These are phyloP conservation scores for Lymantria monacha DNA, from an alignment of 2,888 invertebrate species.

Conservation along the genomic window DNA sequence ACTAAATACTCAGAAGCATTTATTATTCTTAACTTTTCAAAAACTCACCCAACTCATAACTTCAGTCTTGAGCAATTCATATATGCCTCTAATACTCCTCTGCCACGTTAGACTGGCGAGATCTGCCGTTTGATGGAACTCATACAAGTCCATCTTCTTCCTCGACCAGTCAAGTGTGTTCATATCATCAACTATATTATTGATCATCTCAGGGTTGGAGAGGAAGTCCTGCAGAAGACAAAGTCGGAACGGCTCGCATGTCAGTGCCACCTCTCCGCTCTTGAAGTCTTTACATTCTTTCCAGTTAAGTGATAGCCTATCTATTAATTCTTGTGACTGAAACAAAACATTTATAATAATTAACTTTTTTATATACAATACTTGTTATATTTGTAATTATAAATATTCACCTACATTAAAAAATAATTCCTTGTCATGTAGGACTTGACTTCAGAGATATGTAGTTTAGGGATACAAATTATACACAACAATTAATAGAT, in stretches of 20 bases:
- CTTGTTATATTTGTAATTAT: not conserved
- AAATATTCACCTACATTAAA: no score
- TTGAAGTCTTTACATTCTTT: slow-evolving; percentile 58
- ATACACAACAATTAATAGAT: no score
- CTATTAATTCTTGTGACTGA: slow-evolving; percentile 65
- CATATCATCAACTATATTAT: slow-evolving; percentile 85
- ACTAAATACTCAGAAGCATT: no score
- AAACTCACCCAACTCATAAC: slow-evolving; percentile 84
- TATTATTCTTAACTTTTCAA: no score
- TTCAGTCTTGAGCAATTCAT: slow-evolving; percentile 84
- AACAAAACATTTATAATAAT: slow-evolving; percentile 17
- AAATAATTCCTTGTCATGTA: no score
- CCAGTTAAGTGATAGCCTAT: slow-evolving; percentile 73
- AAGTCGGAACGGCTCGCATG: slow-evolving; percentile 85
- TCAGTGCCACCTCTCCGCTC: slow-evolving; percentile 73
- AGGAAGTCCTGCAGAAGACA: slow-evolving; percentile 85
- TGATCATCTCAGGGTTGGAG: slow-evolving; percentile 78
- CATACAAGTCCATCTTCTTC: slow-evolving; percentile 93
- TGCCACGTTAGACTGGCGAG: slow-evolving; percentile 82
- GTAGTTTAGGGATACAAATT: no score
- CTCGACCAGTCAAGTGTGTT: slow-evolving; percentile 86
- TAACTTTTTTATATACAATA: not conserved
- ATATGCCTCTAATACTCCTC: slow-evolving; percentile 83
- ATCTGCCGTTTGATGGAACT: slow-evolving; percentile 92
- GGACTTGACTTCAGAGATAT: no score